Percentiles rank a stretch among this genome's conserved stretches.
Conservation (phyloP, 2,888 invertebrate genomes). For the Carterocephalus palaemon region DNA sequence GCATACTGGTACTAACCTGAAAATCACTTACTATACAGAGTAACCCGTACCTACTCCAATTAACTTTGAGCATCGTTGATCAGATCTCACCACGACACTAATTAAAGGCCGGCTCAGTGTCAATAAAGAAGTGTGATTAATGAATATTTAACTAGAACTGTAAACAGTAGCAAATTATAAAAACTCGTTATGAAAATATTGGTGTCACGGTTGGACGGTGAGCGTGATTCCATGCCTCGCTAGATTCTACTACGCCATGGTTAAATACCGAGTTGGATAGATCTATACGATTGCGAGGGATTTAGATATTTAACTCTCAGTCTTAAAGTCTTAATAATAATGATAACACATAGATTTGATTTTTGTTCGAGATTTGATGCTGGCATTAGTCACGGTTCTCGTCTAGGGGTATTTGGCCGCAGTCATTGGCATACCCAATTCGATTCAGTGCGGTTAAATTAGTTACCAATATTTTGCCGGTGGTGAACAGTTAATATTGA, state of each 20-base stretch:
- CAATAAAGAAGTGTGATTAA: too few species aligned
- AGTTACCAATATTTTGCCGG: constrained; percentile 46
- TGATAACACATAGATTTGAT: too few species aligned
- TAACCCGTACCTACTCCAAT: too few species aligned
- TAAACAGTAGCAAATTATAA: constrained; percentile 17
- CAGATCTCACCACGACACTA: too few species aligned
- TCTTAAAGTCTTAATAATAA: background rate
- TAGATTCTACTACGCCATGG: constrained; percentile 29
- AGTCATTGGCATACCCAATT: too few species aligned
- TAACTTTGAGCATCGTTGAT: too few species aligned
- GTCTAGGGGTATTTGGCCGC: too few species aligned
- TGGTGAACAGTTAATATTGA: constrained; percentile 27
- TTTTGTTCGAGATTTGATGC: too few species aligned
- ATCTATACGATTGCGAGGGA: background rate
- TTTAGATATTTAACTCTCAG: background rate
- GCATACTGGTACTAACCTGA: too few species aligned
- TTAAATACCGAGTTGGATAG: background rate
- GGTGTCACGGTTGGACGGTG: constrained; percentile 62
- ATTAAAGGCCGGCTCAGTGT: too few species aligned
- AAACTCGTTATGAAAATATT: constrained; percentile 46
- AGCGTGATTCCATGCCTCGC: constrained; percentile 53
- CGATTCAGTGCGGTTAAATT: constrained; percentile 50
- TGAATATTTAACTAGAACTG: constrained; percentile 13
- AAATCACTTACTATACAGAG: too few species aligned
- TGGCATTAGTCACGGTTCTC: too few species aligned